Percentiles rank a stretch among this genome's conserved stretches.
These are phyloP conservation scores for Octodon degus DNA, from an alignment of 2,113 vertebrate species.

Conservation along the genomic window DNA sequence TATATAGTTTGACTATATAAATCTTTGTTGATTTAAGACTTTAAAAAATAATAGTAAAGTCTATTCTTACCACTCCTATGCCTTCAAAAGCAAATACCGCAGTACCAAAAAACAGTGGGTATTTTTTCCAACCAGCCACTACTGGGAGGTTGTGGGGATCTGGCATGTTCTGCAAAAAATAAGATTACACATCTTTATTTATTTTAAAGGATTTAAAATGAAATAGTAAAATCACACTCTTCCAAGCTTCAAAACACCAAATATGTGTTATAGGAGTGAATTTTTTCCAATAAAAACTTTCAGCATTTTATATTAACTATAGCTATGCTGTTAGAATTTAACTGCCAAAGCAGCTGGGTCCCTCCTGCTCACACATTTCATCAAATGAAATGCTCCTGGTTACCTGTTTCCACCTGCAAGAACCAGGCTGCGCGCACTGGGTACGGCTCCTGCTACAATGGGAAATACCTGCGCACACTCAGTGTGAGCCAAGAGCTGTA, in stretches of 20 bases:
- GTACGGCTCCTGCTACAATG: background rate
- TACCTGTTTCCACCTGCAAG: conserved; percentile 48
- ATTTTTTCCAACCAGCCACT: conserved; percentile 89
- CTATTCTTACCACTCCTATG: conserved; percentile 91
- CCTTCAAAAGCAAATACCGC: conserved; percentile 95
- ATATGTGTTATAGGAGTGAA: background rate
- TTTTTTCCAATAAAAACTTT: conserved; percentile 20
- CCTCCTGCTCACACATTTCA: conserved; percentile 3
- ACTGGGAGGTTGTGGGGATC: conserved; percentile 87
- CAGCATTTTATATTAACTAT: background rate
- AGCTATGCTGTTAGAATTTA: conserved; percentile 44
- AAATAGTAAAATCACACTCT: conserved; percentile 36
- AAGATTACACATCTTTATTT: background rate
- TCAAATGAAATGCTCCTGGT: conserved; percentile 1
- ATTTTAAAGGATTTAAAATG: conserved; percentile 10
- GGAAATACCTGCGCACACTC: background rate
- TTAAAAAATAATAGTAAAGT: conserved; percentile 33
- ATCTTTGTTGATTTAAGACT: conserved; percentile 27
- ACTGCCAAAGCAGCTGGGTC: background rate
- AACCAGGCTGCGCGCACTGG: background rate
- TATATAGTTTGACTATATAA: background rate
- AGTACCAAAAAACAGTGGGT: conserved; percentile 92
- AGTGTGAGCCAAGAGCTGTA: background rate
- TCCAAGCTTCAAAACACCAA: conserved; percentile 24
- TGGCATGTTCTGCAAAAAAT: conserved; percentile 85